Base-by-base conservation (phyloP, 2,888 invertebrate species). In the Agonopterix heracliana region DNA sequence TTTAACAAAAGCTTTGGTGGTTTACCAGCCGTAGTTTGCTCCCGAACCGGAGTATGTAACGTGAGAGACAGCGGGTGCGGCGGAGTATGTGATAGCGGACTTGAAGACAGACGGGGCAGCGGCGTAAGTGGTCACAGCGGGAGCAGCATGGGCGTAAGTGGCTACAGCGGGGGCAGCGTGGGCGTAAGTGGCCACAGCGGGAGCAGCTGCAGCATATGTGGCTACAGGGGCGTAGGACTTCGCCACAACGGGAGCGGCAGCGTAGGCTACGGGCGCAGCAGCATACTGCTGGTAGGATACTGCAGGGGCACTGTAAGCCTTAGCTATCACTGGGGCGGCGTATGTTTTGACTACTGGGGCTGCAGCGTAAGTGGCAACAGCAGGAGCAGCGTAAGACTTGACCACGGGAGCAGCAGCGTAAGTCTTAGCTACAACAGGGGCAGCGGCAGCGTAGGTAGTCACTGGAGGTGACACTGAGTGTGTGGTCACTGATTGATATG, bases 31-130 rank as follows among this genome's bases (percentile, higher is more conserved):
- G 61, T 85, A 85, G 67, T 68, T 76, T 51, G 74, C 74, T 48
- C 82, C 93, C 43, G 90, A 84, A 51, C 92, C 92, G 53, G 90
- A 79, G 84, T 92, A 93, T 55, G 90, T 80, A 59, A 91, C 90
- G 69, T 92, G 92, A 44, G 93, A 91, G 12, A 92, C 92, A 51
- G 89, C 88, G 45, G 90, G 89, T 41, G 91, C 90, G 41, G 92
- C 90, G 17, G 87, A 90, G 48, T 45, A 42, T 51, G 85, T 72
- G 45, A 91, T 72, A 52, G 85, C 81, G 47, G 86, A 74, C 55
- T 80, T 78, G 53, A 81, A 66, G 53, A 77, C 81, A 54, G 83
- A 79, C 41, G 79, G 73, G 43, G 73, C 70, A 44, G 68, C 60
- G 43, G 65, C 60, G 72, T 74, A 66, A 3, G 66, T 76, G 47